Base-by-base conservation (phyloP, 2,113 vertebrate species). In the Gobius niger region DNA sequence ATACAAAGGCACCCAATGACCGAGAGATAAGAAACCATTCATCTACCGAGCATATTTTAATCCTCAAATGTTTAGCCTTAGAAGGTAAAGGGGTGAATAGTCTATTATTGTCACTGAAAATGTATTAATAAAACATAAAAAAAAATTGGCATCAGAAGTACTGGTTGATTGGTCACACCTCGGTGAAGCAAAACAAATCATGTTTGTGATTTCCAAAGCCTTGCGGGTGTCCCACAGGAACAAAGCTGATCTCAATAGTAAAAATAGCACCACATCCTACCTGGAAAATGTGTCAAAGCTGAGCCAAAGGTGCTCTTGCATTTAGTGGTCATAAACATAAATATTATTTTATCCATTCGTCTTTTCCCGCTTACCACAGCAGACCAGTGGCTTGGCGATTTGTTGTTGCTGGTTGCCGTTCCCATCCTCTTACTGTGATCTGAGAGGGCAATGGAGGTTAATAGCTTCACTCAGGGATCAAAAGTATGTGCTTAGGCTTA, bases 211-310 rank as follows among this genome's bases (percentile, higher is more conserved):
- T 19, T 34, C 11, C 18, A 56, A 34, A 24, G 5, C 10, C 0
- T 18, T 4, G n/a, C 7, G 9, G 1, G n/a, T 52, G 49, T 51
- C 14, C 49, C 49, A 51, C 49, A 15, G 49, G 15, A 51, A 15
- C 14, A 52, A 9, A 7, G 50, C n/a, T 51, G 14, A 49, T 49
- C 47, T 6, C 13, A 13, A 6, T 7, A 13, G 50, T 52, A 7
- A 16, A 16, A 52, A 52, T 16, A 52, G 7, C 1, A 16, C 6
- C 0, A 14, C 1, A 5, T n/a, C 49, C 7, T 52, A 16, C n/a
- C n/a, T 52, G n/a, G n/a, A 52, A 52, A 52, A 52, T 6, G 16
- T n/a, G 50, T 52, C 50, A 52, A 52, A 52, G n/a, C n/a, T n/a
- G 15, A 52, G 50, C 50, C 50, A 52, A 52, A 52, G 16, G 10